These are phyloP conservation scores for Barbus barbus DNA, from an alignment of 2,113 vertebrate genomes.

Conservation along the genomic window DNA sequence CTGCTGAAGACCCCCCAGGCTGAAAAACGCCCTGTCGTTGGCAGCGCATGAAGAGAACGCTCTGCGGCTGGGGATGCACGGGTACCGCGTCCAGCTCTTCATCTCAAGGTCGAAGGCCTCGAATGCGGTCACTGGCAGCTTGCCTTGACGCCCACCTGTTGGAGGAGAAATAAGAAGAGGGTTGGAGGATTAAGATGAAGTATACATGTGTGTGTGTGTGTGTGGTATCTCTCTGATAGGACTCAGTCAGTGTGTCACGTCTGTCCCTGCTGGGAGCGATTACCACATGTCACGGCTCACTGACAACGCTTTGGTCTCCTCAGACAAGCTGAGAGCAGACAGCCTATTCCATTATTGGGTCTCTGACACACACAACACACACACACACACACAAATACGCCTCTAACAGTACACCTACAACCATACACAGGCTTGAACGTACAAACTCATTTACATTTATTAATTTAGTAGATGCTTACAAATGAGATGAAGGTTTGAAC, in stretches of 20 bases:
- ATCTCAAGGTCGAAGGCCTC: conserved; percentile 94
- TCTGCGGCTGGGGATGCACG: conserved; percentile 91
- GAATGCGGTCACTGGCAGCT: conserved; percentile 92
- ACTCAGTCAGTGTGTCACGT: conserved; percentile 13
- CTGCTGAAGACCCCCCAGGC: conserved; percentile 94
- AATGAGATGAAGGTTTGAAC: background rate
- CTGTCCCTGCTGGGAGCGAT: conserved; percentile 27
- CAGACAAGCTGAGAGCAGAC: conserved; percentile 50
- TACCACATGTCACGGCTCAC: conserved; percentile 41
- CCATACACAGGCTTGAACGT: background rate
- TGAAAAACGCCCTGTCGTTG: conserved; percentile 84
- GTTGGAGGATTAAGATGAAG: background rate
- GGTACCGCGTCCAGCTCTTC: conserved; percentile 88
- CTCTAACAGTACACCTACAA: background rate
- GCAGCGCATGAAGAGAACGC: conserved; percentile 90
- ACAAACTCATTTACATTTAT: conserved; percentile 6
- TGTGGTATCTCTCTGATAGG: background rate
- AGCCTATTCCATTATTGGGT: conserved; percentile 19
- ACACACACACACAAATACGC: background rate
- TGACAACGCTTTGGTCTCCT: conserved; percentile 32
- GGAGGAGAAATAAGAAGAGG: conserved; percentile 19
- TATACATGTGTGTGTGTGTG: conserved; percentile 20
- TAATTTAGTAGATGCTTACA: background rate
- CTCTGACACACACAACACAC: conserved; percentile 23
- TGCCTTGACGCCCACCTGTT: conserved; percentile 93